Evolutionary conservation across 2,113 vertebrate species (phyloP).

Genomic region (Hystrix brachyura): DNA sequence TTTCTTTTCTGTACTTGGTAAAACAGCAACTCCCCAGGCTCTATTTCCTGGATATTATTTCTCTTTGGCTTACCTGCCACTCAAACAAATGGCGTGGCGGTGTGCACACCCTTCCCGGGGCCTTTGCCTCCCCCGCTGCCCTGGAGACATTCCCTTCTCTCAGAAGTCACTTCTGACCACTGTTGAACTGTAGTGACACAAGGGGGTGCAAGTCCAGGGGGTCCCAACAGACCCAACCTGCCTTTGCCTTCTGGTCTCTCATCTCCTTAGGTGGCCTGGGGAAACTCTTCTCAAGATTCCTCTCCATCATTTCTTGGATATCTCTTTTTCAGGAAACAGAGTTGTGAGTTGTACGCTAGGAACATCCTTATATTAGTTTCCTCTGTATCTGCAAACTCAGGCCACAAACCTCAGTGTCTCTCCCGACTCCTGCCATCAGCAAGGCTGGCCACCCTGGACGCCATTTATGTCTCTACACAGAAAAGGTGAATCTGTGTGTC

Average conservation of each 20-base stretch:
- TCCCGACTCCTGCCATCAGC: background rate
- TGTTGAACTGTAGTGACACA: accelerated
- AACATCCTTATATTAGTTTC: background rate
- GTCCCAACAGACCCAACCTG: accelerated
- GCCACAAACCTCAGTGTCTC: background rate
- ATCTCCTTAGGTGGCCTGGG: background rate
- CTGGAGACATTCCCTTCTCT: background rate
- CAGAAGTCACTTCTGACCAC: background rate
- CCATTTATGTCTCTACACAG: background rate
- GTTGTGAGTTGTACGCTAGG: background rate
- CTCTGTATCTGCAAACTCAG: background rate
- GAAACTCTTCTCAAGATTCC: background rate
- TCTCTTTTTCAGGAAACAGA: background rate
- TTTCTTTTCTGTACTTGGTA: background rate
- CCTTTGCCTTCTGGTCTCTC: background rate
- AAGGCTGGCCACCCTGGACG: background rate
- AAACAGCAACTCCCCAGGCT: background rate
- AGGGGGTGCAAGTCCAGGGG: accelerated
- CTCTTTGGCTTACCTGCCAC: background rate
- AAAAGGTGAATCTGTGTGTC: background rate
- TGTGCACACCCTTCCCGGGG: background rate
- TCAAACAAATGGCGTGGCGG: background rate
- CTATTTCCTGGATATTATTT: background rate
- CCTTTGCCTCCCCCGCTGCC: background rate
- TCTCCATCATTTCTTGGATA: background rate